A percentile compares a stretch with the other conserved stretches of the same genome.
phyloP scores from a whole-genome alignment of 2,113 vertebrate species.

The Salvelinus alpinus region DNA sequence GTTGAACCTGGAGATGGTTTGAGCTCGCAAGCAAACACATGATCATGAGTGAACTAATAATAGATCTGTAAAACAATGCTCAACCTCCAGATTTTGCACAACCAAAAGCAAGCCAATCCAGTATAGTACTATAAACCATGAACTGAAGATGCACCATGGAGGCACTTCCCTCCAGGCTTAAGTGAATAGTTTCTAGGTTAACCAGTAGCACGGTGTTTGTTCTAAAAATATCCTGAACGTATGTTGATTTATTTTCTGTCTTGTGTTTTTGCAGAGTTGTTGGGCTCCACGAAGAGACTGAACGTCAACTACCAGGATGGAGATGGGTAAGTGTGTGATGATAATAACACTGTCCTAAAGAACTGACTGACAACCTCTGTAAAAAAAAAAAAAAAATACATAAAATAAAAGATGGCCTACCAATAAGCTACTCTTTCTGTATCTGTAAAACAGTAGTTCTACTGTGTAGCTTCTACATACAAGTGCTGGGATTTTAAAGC shows the following conservation, averaged over 20 bases:
- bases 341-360: background rate
- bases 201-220: background rate
- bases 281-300: conserved; percentile 75
- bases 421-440: background rate
- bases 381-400: too few species aligned
- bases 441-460: conserved; percentile 32
- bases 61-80: too few species aligned
- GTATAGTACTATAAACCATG: background rate
- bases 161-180: background rate
- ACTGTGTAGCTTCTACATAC: background rate
- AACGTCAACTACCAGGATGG: conserved; percentile 79
- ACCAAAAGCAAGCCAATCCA: background rate
- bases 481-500: background rate
- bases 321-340: conserved; percentile 69
- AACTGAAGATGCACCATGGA: background rate
- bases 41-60: too few species aligned
- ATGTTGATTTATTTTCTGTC: conserved; percentile 24
- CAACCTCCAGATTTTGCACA: too few species aligned
- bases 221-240: background rate
- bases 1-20: too few species aligned
- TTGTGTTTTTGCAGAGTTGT: conserved; percentile 65
- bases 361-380: too few species aligned
- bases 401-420: background rate
- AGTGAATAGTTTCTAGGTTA: background rate
- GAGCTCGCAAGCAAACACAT: too few species aligned